A percentile compares a stretch with the other conserved stretches of the same genome.
These are phyloP conservation scores for Lineus longissimus DNA, from an alignment of 1,140 invertebrate genomes.

Conservation along the genomic window DNA sequence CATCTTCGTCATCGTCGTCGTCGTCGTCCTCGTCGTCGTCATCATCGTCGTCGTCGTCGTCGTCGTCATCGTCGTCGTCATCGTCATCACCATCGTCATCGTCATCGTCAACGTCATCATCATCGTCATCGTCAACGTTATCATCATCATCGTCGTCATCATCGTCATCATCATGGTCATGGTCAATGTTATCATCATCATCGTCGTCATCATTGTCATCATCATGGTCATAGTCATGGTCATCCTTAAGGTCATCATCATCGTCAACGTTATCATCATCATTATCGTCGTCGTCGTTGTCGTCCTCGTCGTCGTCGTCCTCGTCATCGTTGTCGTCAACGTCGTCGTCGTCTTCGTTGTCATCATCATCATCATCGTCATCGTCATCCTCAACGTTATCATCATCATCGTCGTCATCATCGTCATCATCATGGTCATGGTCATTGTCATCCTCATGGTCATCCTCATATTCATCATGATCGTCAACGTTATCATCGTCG, in stretches of 20 bases:
- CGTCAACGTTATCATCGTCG: constrained; percentile 9
- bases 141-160: constrained; percentile 10
- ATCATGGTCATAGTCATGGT: too few species aligned
- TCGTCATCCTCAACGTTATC: constrained; percentile 5
- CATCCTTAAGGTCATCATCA: too few species aligned
- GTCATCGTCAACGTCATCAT: not conserved
- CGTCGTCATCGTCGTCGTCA: constrained; percentile 1
- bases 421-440: constrained; percentile 5
- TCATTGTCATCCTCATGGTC: too few species aligned
- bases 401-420: constrained; percentile 16
- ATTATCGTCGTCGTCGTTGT: not conserved
- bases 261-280: not conserved
- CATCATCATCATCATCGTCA: constrained; percentile 12
- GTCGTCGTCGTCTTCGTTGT: too few species aligned
- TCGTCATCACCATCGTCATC: constrained; percentile 1
- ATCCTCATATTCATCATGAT: too few species aligned
- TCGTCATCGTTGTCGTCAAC: not conserved
- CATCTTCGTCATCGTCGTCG: too few species aligned
- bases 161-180: too few species aligned
- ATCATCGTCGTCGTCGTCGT: constrained; percentile 1
- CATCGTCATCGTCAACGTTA: constrained; percentile 7
- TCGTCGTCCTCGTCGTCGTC: not conserved
- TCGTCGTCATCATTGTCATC: not conserved
- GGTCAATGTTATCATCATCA: not conserved
- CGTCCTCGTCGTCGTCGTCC: not conserved